These are phyloP conservation scores for Sebastes trivittatus DNA, from an alignment of 2,797 vertebrate species.

Conservation along the genomic window DNA sequence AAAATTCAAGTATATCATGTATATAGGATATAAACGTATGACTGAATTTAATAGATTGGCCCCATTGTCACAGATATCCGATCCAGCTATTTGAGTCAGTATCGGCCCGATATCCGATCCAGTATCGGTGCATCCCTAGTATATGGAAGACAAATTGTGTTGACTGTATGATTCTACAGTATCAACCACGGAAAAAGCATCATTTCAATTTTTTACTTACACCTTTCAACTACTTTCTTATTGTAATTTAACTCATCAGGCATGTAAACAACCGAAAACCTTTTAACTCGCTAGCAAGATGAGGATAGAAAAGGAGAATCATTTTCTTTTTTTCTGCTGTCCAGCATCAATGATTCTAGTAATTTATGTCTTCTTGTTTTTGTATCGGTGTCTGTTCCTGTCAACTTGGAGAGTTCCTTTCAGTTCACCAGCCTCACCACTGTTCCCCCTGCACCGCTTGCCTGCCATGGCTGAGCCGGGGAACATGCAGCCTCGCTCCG, in stretches of 20 bases:
- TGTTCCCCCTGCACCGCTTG: constrained; percentile 63
- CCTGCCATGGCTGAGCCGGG: constrained; percentile 72
- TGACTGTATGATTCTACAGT: not conserved
- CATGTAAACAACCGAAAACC: not conserved
- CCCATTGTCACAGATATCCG: too few species aligned
- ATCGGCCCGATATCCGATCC: too few species aligned
- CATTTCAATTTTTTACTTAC: not conserved
- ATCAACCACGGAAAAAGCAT: not conserved
- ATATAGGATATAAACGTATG: rapidly evolving
- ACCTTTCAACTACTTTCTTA: not conserved
- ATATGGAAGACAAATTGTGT: not conserved
- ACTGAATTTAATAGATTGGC: too few species aligned
- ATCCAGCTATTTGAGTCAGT: too few species aligned
- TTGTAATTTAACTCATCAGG: not conserved
- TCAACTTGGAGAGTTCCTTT: constrained; percentile 73
- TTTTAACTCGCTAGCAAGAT: not conserved
- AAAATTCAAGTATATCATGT: too few species aligned
- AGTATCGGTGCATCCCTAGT: too few species aligned
- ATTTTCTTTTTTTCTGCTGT: not conserved
- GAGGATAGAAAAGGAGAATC: not conserved
- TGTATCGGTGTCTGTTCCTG: constrained; percentile 27
- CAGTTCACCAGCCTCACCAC: constrained; percentile 63
- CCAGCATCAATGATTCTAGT: constrained; percentile 21
- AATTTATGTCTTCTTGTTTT: constrained; percentile 4
- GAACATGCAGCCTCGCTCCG: constrained; percentile 79